phyloP scores from a whole-genome alignment of 2,888 invertebrate genomes.

The Lithophane socia region DNA sequence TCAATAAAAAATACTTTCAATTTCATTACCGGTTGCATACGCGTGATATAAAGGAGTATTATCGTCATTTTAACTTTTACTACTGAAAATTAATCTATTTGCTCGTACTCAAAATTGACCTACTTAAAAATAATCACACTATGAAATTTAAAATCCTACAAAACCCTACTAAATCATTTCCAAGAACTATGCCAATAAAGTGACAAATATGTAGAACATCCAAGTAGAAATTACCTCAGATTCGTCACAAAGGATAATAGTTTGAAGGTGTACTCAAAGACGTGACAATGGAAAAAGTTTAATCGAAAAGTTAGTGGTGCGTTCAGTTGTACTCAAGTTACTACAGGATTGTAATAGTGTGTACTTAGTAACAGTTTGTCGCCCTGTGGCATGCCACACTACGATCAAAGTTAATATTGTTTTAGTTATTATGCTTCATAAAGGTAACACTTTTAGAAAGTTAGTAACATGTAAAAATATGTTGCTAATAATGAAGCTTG shows the following conservation, averaged over 20 bases:
- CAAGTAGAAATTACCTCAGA: conserved; percentile 4
- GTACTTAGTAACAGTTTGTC: conserved; percentile 8
- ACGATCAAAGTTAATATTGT: neutral
- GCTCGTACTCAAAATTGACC: neutral
- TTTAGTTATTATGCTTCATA: neutral
- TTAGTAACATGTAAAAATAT: neutral
- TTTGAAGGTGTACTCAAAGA: conserved; percentile 33
- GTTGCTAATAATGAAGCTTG: neutral
- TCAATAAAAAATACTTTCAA: neutral
- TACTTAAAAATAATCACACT: neutral
- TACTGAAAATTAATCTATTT: neutral
- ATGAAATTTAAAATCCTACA: neutral
- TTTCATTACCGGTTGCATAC: neutral
- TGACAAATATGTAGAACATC: neutral
- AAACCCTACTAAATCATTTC: neutral
- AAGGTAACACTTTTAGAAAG: neutral
- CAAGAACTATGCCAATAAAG: neutral
- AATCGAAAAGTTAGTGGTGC: conserved; percentile 52
- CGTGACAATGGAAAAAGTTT: conserved; percentile 46
- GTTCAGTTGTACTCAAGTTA: conserved; percentile 28
- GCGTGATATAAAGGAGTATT: neutral
- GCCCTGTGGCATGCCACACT: neutral
- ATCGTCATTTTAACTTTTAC: neutral
- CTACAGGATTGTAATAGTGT: neutral
- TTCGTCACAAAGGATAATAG: conserved; percentile 25